Evolutionary conservation across 1,140 invertebrate species (phyloP).

Genomic region (Hycleus cichorii): DNA sequence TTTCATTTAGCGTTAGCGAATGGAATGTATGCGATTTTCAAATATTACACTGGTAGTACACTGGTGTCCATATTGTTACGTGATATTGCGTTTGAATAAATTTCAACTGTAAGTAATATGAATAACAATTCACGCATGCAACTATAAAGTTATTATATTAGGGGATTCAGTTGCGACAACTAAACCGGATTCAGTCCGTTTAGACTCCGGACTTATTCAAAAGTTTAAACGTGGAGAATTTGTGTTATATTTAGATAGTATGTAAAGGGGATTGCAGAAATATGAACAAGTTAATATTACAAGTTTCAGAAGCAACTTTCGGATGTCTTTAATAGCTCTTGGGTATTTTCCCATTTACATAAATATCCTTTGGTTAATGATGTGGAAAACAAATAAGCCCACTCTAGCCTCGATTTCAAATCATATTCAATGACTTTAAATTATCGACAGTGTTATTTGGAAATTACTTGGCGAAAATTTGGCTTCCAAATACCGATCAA

Average conservation of each 20-base stretch:
- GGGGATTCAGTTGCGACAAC: constrained; percentile 11
- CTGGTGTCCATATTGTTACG: too few species aligned
- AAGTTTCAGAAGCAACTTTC: constrained; percentile 5
- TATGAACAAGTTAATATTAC: constrained; percentile 17
- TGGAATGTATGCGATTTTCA: not conserved
- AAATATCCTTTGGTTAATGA: constrained; percentile 12
- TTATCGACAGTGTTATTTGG: too few species aligned
- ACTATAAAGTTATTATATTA: constrained; percentile 21
- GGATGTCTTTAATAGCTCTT: constrained; percentile 11
- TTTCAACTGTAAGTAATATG: constrained; percentile 20
- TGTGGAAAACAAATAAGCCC: not conserved
- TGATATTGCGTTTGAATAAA: constrained; percentile 5
- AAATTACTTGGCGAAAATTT: too few species aligned
- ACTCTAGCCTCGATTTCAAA: too few species aligned
- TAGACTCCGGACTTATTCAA: constrained; percentile 13
- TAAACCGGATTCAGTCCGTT: constrained; percentile 16
- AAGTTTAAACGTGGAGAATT: not conserved
- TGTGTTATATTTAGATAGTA: constrained; percentile 4
- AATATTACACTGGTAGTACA: not conserved
- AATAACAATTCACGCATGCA: constrained; percentile 18
- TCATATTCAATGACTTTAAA: too few species aligned
- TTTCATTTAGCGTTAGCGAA: not conserved
- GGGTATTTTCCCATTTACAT: constrained; percentile 6
- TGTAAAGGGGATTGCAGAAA: constrained; percentile 19
- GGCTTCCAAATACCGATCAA: too few species aligned